phyloP scores from a whole-genome alignment of 2,113 vertebrate genomes.

The Colius striatus region DNA sequence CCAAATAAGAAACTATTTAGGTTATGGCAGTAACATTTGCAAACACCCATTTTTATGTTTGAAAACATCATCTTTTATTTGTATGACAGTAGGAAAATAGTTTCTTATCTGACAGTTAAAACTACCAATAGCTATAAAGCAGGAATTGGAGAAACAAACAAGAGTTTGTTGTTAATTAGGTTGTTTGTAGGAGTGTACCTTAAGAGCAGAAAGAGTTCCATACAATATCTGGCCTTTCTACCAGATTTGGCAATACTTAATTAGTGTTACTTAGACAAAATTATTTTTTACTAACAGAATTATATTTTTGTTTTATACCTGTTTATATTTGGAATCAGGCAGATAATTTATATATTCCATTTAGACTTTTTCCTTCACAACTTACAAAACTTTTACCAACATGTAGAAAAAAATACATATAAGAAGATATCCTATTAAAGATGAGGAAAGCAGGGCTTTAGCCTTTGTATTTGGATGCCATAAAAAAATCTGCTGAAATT shows the following conservation, averaged over 20 bases:
- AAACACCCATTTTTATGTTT: not conserved
- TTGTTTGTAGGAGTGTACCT: not conserved
- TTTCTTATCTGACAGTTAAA: not conserved
- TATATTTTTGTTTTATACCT: not conserved
- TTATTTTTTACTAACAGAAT: not conserved
- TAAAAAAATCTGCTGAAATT: not conserved
- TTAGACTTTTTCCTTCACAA: not conserved
- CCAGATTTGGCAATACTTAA: not conserved
- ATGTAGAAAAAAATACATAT: not conserved
- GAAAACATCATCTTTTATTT: not conserved
- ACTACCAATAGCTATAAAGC: not conserved
- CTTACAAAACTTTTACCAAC: not conserved
- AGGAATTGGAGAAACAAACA: not conserved
- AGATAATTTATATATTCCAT: not conserved
- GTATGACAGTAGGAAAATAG: not conserved
- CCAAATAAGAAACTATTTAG: not conserved
- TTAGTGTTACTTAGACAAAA: not conserved
- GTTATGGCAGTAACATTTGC: not conserved
- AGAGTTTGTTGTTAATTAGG: not conserved
- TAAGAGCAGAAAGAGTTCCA: not conserved
- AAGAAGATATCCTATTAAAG: not conserved
- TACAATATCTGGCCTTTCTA: not conserved
- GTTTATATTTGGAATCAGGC: not conserved
- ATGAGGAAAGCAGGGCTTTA: not conserved
- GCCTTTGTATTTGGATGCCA: not conserved